phyloP scores from a whole-genome alignment of 2,113 vertebrate species.

The Tragelaphus imberbis region DNA sequence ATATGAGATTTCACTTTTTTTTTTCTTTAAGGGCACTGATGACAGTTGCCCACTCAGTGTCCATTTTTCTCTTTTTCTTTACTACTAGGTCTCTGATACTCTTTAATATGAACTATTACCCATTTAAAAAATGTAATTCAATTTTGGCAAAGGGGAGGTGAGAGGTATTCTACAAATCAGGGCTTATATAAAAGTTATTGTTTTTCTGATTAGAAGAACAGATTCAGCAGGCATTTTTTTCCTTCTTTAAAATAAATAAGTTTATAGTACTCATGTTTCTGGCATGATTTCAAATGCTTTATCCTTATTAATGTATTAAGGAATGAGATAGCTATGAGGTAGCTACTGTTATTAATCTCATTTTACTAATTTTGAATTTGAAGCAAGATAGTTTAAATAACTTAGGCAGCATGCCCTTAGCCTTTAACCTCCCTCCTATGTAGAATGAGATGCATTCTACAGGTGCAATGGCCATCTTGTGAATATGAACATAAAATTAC shows the following conservation, averaged over 20 bases:
- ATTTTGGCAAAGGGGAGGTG: background rate
- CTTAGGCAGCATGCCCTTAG: background rate
- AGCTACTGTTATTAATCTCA: background rate
- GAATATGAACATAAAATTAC: background rate
- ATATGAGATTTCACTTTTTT: no score
- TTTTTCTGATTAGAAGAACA: background rate
- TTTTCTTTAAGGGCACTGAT: background rate
- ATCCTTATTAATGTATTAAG: background rate
- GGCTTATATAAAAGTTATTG: background rate
- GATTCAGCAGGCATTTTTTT: background rate
- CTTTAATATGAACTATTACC: background rate
- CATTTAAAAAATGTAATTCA: background rate
- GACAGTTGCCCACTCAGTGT: background rate
- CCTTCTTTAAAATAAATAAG: background rate
- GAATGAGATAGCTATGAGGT: background rate
- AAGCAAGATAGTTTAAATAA: background rate
- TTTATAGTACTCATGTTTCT: background rate
- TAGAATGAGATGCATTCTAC: no score
- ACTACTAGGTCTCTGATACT: background rate
- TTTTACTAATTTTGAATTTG: background rate
- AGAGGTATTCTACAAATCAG: background rate
- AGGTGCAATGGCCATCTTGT: no score
- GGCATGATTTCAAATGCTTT: background rate
- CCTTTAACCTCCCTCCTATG: accelerated
- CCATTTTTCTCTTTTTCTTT: background rate